Conservation (phyloP, 2,113 vertebrate species). For the Hippocampus comes region DNA sequence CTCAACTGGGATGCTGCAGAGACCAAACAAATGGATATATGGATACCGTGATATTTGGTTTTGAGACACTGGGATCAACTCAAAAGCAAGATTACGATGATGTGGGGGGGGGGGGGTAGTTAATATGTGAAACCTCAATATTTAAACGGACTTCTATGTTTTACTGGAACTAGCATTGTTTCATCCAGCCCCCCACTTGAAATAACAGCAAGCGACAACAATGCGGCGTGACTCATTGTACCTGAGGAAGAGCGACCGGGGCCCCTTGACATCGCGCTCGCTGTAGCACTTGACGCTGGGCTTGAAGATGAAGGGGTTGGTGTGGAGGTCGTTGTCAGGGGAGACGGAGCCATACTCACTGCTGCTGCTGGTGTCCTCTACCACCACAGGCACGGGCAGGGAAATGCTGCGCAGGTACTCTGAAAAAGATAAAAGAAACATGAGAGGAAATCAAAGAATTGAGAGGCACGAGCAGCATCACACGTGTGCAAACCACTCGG, state of each 20-base stretch:
- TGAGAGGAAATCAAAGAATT: background rate
- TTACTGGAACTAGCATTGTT: background rate
- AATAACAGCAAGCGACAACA: background rate
- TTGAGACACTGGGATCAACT: too few relatives aligned
- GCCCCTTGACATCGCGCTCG: slow-evolving; percentile 87
- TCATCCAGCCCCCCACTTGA: background rate
- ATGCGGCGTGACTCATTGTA: slow-evolving; percentile 39
- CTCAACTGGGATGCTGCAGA: slow-evolving; percentile 90
- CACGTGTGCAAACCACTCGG: background rate
- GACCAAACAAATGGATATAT: background rate
- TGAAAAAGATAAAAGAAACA: slow-evolving; percentile 32
- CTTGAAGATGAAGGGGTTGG: slow-evolving; percentile 92
- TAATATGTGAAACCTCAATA: background rate
- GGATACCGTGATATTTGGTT: too few relatives aligned
- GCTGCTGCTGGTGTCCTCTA: slow-evolving; percentile 96
- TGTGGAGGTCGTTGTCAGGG: slow-evolving; percentile 91
- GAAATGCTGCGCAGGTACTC: slow-evolving; percentile 96
- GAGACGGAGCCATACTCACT: slow-evolving; percentile 97
- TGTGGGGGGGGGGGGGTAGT: too few relatives aligned
- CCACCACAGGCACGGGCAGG: slow-evolving; percentile 91
- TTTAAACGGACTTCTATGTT: background rate
- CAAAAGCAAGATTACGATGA: too few relatives aligned
- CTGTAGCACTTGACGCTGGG: slow-evolving; percentile 89
- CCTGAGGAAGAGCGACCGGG: slow-evolving; percentile 88
- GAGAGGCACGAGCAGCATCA: background rate